Evolutionary conservation across 2,888 invertebrate genomes (phyloP), one percentile per base, ranked within the genome.

Genomic region (Pogonocherus hispidulus): DNA sequence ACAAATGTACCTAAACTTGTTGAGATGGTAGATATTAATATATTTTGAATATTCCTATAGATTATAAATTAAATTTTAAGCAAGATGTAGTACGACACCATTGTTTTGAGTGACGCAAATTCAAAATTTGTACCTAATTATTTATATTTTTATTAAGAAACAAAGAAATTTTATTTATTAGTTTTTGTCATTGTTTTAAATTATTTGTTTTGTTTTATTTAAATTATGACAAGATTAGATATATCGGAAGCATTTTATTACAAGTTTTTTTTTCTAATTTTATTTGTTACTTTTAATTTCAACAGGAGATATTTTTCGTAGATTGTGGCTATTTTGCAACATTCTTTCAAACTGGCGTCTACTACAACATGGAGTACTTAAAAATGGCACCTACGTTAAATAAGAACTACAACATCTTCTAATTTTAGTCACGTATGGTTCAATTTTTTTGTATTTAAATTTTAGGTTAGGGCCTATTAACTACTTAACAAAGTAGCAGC

Each of bases 161-260:
- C 41, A 60, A 71, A 72, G 71, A 72, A 72, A 72, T 69, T 72
- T 74, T 77, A 78, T 80, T 78, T 80, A 78, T 81, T 76, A 69
- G 69, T 74, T 79, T 77, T 79, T 77, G 73, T 72, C 71, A 76
- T 80, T 79, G 76, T 81, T 79, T 68, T 66, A 64, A 69, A 76
- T 76, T 77, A 76, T 79, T 79, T 78, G 72, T 74, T 72, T 76
- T 75, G 77, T 78, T 81, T 76, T 77, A 73, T 76, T 75, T 66
- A 78, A 80, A 82, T 81, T 82, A 84, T 82, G 80, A 82, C 80
- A 83, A 78, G 70, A 81, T 82, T 81, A 78, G 77, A 81, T 75
- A 77, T 77, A 79, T 78, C 78, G 76, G 76, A 72, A 68, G 71
- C 68, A 52, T 72, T 73, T 71, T 71, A 71, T 76, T 66, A 69